Percentiles rank a stretch among this genome's conserved stretches.
phyloP scores from a whole-genome alignment of 2,113 vertebrate genomes.

The Monarcha castaneiventris region DNA sequence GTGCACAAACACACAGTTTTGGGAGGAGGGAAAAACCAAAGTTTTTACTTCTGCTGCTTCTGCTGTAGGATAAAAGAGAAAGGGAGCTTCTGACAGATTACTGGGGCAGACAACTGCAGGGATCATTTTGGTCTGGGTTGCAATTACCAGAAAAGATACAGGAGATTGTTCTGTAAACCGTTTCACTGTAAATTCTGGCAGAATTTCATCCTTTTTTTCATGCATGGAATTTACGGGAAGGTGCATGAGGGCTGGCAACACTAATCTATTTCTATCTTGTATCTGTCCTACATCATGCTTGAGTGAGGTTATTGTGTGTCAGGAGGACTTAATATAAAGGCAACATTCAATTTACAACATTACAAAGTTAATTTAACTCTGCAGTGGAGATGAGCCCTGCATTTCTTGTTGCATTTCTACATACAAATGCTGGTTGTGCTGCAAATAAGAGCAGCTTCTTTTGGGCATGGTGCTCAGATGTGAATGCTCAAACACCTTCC shows the following conservation, averaged over 20 bases:
- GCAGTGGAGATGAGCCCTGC: background rate
- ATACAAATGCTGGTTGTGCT: background rate
- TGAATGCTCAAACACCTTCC: background rate
- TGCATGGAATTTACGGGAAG: background rate
- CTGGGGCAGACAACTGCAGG: background rate
- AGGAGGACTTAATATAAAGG: background rate
- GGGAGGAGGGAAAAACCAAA: accelerated
- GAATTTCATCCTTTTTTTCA: background rate
- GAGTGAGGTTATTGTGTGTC: background rate
- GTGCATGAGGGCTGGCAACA: background rate
- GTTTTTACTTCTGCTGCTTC: background rate
- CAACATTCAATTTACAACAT: background rate
- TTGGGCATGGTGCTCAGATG: background rate
- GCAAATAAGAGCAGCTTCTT: background rate
- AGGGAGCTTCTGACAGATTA: background rate
- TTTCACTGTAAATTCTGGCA: background rate
- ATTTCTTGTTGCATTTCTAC: background rate
- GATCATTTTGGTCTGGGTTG: background rate
- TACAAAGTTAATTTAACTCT: background rate
- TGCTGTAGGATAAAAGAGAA: background rate
- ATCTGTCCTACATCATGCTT: background rate
- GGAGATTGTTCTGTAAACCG: background rate
- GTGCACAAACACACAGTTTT: background rate
- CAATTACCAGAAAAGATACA: background rate
- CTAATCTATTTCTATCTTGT: background rate